Evolutionary conservation across 2,113 vertebrate species (phyloP).

Genomic region (Tenebrosternarchus preto): DNA sequence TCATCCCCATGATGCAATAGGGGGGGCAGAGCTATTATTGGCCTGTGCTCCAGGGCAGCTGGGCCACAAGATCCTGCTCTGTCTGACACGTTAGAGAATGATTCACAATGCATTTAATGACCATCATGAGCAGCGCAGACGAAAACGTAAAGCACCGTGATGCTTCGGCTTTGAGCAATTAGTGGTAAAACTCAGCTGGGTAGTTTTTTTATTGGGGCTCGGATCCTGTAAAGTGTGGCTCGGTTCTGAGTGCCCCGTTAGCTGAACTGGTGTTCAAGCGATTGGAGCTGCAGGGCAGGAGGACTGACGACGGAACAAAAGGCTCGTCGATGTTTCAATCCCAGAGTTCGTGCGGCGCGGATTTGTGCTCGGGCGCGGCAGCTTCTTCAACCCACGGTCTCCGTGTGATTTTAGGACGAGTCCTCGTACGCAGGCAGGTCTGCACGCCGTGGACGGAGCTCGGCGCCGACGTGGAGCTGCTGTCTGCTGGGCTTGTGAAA

Average conservation of each 20-base stretch:
- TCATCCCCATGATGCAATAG: slow-evolving; percentile 26
- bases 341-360: not conserved
- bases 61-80: not conserved
- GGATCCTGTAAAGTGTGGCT: not conserved
- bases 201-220: slow-evolving; percentile 11
- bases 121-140: not conserved
- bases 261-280: not conserved
- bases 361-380: slow-evolving; percentile 9
- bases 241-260: not conserved
- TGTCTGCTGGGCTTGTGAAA: too few relatives aligned
- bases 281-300: slow-evolving; percentile 4
- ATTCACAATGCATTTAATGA: not conserved
- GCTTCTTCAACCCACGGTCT: not conserved
- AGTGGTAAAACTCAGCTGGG: not conserved
- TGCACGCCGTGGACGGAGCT: too few relatives aligned
- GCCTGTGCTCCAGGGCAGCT: not conserved
- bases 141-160: not conserved
- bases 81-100: not conserved
- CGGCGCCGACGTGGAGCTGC: too few relatives aligned
- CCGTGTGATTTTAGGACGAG: not conserved
- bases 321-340: not conserved
- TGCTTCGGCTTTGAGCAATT: not conserved
- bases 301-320: not conserved
- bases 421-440: not conserved
- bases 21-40: slow-evolving; percentile 26